These are phyloP conservation scores for Echinarachnius parma DNA, from an alignment of 53 echinoderm and acorn worm species.

Conservation along the genomic window DNA sequence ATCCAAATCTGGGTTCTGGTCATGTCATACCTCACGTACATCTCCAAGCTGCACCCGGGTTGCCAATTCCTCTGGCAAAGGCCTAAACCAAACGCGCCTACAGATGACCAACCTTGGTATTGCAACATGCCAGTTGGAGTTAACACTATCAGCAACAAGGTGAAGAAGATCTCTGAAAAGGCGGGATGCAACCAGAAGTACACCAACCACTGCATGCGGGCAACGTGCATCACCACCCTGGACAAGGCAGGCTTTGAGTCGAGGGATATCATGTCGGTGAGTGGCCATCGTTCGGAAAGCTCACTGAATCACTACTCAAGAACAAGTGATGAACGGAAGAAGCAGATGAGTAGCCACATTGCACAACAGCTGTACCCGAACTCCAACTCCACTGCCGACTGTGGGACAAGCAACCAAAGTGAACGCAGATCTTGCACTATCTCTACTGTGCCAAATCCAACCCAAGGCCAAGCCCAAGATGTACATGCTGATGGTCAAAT, in stretches of 20 bases:
- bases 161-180: constrained; percentile 41
- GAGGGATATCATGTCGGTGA: constrained; percentile 14
- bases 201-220: constrained; percentile 46
- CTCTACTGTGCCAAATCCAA: no score
- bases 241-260: constrained; percentile 11
- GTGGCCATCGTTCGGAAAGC: constrained; percentile 14
- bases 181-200: constrained; percentile 37
- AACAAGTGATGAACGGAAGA: no score
- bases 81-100: constrained; percentile 30
- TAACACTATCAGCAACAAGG: constrained; percentile 40
- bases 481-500: no score
- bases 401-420: no score
- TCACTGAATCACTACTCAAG: constrained; percentile 12
- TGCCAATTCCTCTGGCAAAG: constrained; percentile 50
- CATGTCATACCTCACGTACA: no score
- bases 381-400: no score
- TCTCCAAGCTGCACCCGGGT: no score
- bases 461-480: no score
- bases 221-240: constrained; percentile 15
- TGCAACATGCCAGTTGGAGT: constrained; percentile 26
- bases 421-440: no score
- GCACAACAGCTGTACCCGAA: no score
- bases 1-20: no score
- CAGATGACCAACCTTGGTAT: constrained; percentile 14
- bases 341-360: no score